These are phyloP conservation scores for Mionectes olivaceus DNA, from an alignment of 2,797 vertebrate genomes.

Conservation along the genomic window DNA sequence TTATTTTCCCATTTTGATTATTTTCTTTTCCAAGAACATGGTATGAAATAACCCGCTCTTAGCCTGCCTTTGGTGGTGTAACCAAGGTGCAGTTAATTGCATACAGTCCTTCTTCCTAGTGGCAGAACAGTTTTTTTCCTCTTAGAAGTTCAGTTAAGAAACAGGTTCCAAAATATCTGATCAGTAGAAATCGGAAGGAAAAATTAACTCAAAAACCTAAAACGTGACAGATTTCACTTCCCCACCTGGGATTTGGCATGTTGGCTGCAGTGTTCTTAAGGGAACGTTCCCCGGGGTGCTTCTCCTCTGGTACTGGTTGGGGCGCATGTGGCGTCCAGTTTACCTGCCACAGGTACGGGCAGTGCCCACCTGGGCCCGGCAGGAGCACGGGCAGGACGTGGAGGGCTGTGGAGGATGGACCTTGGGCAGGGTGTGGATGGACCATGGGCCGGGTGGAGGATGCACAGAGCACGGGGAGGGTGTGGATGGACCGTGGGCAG, in stretches of 20 bases:
- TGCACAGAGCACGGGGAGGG: not conserved
- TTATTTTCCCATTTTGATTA: not conserved
- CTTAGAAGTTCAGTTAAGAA: slow-evolving; percentile 32
- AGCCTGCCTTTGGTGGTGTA: not conserved
- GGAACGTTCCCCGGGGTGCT: not conserved
- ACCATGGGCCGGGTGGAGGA: not conserved
- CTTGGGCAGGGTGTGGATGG: not conserved
- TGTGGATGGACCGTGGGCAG: fast-evolving
- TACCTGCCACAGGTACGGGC: fast-evolving
- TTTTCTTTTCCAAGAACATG: slow-evolving; percentile 9
- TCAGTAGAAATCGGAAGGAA: slow-evolving; percentile 2
- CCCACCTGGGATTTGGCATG: fast-evolving
- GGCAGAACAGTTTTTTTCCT: not conserved
- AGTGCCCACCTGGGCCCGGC: not conserved
- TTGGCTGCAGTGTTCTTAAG: not conserved
- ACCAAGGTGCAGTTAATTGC: not conserved
- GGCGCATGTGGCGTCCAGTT: not conserved
- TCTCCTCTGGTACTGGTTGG: not conserved
- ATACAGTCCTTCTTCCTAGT: not conserved
- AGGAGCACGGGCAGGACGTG: not conserved
- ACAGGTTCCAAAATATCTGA: slow-evolving; percentile 46
- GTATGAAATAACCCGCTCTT: not conserved
- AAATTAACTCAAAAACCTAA: slow-evolving; percentile 18
- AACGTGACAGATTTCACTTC: not conserved
- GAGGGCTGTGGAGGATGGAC: not conserved